These are phyloP conservation scores for Drosophila ohnishii DNA, from an alignment of 1,140 invertebrate genomes.

Conservation along the genomic window DNA sequence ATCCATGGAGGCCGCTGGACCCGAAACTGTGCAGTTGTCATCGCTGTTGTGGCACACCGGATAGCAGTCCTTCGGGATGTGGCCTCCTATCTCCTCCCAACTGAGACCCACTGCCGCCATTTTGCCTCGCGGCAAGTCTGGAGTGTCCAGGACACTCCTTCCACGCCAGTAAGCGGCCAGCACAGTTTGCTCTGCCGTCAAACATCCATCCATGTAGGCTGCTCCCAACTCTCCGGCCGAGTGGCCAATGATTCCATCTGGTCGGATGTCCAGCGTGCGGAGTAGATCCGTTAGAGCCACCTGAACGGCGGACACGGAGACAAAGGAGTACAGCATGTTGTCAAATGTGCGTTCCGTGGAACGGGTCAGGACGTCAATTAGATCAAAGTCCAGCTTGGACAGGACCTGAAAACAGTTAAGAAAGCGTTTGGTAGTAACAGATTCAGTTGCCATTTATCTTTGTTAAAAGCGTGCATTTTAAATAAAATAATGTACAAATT, in stretches of 20 bases:
- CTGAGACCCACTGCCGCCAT: conserved; percentile 95
- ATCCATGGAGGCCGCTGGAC: conserved; percentile 90
- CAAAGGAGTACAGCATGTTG: conserved; percentile 93
- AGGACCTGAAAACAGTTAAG: conserved; percentile 31
- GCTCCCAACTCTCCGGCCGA: conserved; percentile 97
- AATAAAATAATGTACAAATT: neutral
- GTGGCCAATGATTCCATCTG: conserved; percentile 97
- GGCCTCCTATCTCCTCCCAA: conserved; percentile 91
- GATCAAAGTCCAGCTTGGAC: conserved; percentile 87
- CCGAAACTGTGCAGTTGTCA: conserved; percentile 97
- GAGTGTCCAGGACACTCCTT: conserved; percentile 91
- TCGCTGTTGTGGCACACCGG: conserved; percentile 96
- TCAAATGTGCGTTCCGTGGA: conserved; percentile 90
- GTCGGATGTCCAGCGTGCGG: conserved; percentile 88
- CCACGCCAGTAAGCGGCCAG: conserved; percentile 96
- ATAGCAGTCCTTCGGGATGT: conserved; percentile 90
- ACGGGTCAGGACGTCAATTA: conserved; percentile 91
- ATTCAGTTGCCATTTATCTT: neutral
- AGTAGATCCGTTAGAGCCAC: conserved; percentile 95
- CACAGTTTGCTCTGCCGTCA: conserved; percentile 96
- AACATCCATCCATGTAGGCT: conserved; percentile 97
- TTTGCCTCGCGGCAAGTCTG: conserved; percentile 86
- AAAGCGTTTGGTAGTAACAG: neutral
- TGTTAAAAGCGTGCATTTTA: neutral
- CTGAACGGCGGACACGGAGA: conserved; percentile 97